Conservation (phyloP, 2,888 invertebrate species). For the Aleiodes alternator region DNA sequence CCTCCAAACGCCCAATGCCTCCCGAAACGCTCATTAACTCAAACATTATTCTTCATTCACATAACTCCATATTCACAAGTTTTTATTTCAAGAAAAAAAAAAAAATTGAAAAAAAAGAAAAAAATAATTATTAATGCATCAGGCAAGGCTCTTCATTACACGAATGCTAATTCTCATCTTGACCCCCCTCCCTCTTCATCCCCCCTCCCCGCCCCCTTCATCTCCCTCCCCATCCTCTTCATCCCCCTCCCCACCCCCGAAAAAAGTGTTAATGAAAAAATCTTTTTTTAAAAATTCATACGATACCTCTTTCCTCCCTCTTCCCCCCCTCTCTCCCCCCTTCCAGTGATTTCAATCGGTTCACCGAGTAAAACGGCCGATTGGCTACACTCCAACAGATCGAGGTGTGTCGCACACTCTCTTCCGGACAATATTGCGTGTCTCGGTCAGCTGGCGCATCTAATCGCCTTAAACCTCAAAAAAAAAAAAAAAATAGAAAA, state of each 20-base stretch:
- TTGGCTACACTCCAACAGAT: constrained; percentile 56
- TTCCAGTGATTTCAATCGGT: neutral
- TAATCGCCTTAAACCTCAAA: constrained; percentile 62
- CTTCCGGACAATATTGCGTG: constrained; percentile 64
- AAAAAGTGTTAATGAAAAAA: no score
- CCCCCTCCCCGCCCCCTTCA: neutral
- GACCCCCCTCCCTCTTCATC: no score
- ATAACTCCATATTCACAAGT: constrained; percentile 2
- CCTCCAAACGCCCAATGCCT: constrained; percentile 70
- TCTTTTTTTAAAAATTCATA: no score
- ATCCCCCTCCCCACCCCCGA: no score
- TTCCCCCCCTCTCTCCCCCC: no score
- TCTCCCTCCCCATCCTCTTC: no score
- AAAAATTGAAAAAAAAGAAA: no score
- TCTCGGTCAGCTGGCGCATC: constrained; percentile 63
- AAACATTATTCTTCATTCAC: constrained; percentile 13
- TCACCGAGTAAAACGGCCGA: constrained; percentile 25
- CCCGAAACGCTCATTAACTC: constrained; percentile 67
- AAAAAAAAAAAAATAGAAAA: constrained; percentile 47
- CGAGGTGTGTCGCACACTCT: constrained; percentile 64
- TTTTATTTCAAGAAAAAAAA: constrained; percentile 8
- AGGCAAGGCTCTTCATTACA: neutral
- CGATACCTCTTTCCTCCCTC: neutral
- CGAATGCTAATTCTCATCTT: neutral
- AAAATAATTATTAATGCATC: neutral